These are phyloP conservation scores for Cossypha polioptera DNA, from an alignment of 2,797 vertebrate genomes.

Conservation along the genomic window DNA sequence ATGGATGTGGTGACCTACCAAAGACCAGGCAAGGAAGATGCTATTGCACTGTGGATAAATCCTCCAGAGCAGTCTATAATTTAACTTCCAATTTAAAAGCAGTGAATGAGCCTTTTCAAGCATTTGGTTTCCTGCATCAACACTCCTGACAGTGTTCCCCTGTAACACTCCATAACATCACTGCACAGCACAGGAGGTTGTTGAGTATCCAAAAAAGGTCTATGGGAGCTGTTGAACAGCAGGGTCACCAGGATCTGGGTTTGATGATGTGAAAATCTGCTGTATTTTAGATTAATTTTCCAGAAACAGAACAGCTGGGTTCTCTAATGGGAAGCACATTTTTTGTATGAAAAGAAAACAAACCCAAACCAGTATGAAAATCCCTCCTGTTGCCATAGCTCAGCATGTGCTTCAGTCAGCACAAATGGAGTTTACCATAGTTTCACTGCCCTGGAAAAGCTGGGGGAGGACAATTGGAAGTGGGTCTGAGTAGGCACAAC, in stretches of 20 bases:
- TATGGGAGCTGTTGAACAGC: background rate
- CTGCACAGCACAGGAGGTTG: background rate
- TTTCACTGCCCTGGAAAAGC: background rate
- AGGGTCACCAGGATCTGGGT: background rate
- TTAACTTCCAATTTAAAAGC: background rate
- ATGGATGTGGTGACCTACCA: slow-evolving; percentile 10
- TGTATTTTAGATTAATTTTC: background rate
- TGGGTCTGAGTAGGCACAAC: background rate
- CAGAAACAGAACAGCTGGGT: background rate
- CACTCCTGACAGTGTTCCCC: background rate
- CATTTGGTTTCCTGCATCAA: background rate
- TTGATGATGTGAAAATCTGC: background rate
- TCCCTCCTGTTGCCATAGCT: background rate
- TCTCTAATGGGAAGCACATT: background rate
- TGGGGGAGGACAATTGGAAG: background rate
- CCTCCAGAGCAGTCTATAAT: background rate
- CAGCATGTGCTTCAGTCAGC: slow-evolving; percentile 20
- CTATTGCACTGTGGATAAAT: background rate
- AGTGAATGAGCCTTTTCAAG: background rate
- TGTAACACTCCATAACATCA: rapidly evolving
- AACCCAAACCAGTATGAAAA: background rate
- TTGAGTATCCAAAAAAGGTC: background rate
- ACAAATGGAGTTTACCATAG: background rate
- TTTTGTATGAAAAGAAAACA: slow-evolving; percentile 17
- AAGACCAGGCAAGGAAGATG: slow-evolving; percentile 24